Evolutionary conservation across 1,140 invertebrate species (phyloP).

Genomic region (Chrysoperla carnea): DNA sequence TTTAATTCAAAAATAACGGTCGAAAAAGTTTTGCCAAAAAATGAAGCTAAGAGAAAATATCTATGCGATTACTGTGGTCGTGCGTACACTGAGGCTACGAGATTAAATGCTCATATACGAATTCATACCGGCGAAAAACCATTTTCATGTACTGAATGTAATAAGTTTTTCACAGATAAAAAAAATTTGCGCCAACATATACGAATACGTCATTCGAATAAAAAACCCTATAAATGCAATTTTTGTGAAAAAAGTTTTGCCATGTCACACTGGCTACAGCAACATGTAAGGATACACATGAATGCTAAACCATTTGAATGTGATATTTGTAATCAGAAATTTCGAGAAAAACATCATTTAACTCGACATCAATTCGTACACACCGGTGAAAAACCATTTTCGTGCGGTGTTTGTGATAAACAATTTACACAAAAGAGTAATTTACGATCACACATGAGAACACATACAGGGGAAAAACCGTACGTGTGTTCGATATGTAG

Average conservation of each 20-base stretch:
- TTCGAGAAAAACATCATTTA: slow-evolving; percentile 26
- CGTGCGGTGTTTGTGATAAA: slow-evolving; percentile 23
- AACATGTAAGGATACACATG: slow-evolving; percentile 1
- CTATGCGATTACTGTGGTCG: no score
- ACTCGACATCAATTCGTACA: slow-evolving; percentile 28
- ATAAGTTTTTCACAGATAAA: slow-evolving; percentile 9
- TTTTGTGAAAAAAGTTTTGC: slow-evolving; percentile 3
- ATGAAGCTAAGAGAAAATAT: no score
- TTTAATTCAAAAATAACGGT: no score
- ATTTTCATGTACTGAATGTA: slow-evolving; percentile 10
- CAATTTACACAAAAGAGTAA: neutral
- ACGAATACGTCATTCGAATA: slow-evolving; percentile 1
- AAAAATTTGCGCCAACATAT: slow-evolving; percentile 8
- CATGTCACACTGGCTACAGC: neutral
- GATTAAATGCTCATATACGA: slow-evolving; percentile 13
- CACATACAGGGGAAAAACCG: slow-evolving; percentile 50
- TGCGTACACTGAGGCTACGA: neutral
- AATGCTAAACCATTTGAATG: slow-evolving; percentile 32
- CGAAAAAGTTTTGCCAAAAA: no score
- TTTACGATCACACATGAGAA: slow-evolving; percentile 8
- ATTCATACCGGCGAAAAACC: slow-evolving; percentile 8
- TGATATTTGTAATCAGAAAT: slow-evolving; percentile 24
- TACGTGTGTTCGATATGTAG: slow-evolving; percentile 38
- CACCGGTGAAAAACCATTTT: slow-evolving; percentile 27
- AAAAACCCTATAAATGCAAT: neutral